Evolutionary conservation across 2,888 invertebrate genomes (phyloP), one percentile per base, ranked within the genome.

Genomic region (Parochlus steinenii): DNA sequence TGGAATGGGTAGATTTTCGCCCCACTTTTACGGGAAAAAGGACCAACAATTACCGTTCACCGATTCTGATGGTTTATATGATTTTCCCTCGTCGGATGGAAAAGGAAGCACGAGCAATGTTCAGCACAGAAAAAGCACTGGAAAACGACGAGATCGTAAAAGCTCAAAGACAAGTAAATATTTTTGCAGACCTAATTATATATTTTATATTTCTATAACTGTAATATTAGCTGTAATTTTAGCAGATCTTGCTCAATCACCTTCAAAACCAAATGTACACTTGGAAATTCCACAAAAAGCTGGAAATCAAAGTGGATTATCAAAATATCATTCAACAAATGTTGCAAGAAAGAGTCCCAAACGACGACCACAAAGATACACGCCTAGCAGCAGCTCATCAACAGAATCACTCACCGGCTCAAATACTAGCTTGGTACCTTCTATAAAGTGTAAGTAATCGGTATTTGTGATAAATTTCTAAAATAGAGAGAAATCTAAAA

Each of bases 21-120:
- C 77, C 1, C 72, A 74, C 47, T 76, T 77, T 54, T 77, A 75
- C 52, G 73, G 76, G 20, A 65, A 70, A 42, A 67, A 72, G 47
- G 66, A 65, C 47, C 63, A 67, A 47, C 50, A 61, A 38, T 53
- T 76, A 39, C 76, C 77, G 11, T 74, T 77, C 48, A 79, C 80
- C 10, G 81, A 81, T 55, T 80, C 80, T 1, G 81, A 81, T 52
- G 80, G 79, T 3, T 57, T 80, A 15, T 80, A 80, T 51, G 80
- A 82, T 53, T 79, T 77, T 49, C 77, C 79, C 4, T 79, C 78
- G 52, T 76, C 78, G 5, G 80, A 80, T 51, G 69, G 70, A 43
- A 69, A 64, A 45, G 62, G 58, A 42, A 46, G 43, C 24, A 48
- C 47, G 14, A 55, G 60, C 6, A 57, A 54, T 32, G 65, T 60